Evolutionary conservation across 2,888 invertebrate genomes (phyloP).

Genomic region (Conops quadrifasciatus): DNA sequence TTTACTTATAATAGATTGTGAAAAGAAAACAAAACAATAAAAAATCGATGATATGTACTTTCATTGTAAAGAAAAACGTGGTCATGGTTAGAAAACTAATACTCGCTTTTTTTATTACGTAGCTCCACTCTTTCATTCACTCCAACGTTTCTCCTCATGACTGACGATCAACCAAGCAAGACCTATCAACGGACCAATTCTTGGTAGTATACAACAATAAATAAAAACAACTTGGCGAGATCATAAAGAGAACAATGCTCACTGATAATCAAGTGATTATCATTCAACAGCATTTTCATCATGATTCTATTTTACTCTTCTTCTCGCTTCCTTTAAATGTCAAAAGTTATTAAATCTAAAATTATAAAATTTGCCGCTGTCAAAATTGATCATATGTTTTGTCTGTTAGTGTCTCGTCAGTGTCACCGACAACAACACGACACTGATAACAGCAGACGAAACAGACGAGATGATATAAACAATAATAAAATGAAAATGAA

Average conservation of each 20-base stretch:
- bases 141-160: no score
- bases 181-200: neutral
- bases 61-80: no score
- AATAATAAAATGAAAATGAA: constrained; percentile 12
- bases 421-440: constrained; percentile 23
- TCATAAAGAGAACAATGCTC: no score
- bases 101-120: no score
- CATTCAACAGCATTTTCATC: no score
- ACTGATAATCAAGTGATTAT: neutral
- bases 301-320: no score
- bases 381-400: constrained; percentile 33
- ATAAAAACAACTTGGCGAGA: constrained; percentile 1
- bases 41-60: no score
- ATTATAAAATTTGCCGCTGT: constrained; percentile 33
- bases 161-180: constrained; percentile 45
- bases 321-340: constrained; percentile 14
- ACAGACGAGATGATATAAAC: neutral
- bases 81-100: no score
- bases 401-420: neutral
- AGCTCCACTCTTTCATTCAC: no score
- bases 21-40: constrained; percentile 41
- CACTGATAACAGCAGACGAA: constrained; percentile 38
- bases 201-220: constrained; percentile 17
- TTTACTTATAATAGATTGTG: constrained; percentile 45
- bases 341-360: constrained; percentile 37